phyloP scores from a whole-genome alignment of 2,113 vertebrate genomes.

The Epinephelus fuscoguttatus region DNA sequence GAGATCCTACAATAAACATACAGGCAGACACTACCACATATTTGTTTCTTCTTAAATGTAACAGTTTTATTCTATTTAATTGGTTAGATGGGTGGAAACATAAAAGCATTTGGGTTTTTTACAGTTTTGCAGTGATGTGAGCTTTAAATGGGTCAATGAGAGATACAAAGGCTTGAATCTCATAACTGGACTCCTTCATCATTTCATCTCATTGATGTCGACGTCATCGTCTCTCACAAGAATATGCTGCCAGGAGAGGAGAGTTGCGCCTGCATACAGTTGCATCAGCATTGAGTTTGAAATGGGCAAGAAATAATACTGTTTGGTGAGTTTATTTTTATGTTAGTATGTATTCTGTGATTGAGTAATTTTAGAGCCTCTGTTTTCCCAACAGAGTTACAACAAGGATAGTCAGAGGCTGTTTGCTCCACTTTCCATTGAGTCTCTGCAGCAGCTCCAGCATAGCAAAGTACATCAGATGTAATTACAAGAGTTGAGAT shows the following conservation, averaged over 20 bases:
- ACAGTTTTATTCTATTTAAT: not conserved
- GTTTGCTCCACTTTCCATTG: not conserved
- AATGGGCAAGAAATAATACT: not conserved
- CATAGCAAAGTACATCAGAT: not conserved
- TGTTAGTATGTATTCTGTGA: not conserved
- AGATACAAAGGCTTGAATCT: not conserved
- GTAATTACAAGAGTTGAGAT: not conserved
- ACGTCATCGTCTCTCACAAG: not conserved
- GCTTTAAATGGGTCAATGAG: not conserved
- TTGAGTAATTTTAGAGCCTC: not conserved
- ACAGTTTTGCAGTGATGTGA: not conserved
- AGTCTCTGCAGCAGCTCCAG: not conserved
- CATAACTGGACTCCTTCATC: slow-evolving; percentile 5
- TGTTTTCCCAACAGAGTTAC: slow-evolving; percentile 1
- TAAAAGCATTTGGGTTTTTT: not conserved
- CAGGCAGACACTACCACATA: not conserved
- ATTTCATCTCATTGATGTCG: slow-evolving; percentile 3
- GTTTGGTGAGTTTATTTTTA: not conserved
- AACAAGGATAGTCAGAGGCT: not conserved
- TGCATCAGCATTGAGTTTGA: slow-evolving; percentile 3
- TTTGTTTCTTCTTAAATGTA: not conserved
- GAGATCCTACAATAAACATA: not conserved
- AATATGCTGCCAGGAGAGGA: not conserved
- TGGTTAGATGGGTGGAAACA: not conserved
- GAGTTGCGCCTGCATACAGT: not conserved